Conservation (phyloP, 2,797 vertebrate genomes). For the Macrochelys suwanniensis region DNA sequence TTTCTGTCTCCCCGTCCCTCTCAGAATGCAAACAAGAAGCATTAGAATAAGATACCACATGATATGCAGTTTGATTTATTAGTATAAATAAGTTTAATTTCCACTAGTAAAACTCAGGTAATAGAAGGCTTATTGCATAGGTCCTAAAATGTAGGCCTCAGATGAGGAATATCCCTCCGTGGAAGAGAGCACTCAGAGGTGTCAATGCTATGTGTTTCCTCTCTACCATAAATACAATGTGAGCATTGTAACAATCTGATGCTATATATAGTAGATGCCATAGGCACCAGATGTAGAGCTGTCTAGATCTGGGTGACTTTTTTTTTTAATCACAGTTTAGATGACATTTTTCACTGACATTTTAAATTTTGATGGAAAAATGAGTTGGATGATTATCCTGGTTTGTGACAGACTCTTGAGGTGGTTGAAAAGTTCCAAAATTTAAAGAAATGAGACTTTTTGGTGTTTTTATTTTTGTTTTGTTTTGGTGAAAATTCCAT, state of each 20-base stretch:
- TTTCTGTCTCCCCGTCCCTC: background rate
- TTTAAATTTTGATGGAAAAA: background rate
- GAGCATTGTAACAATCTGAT: background rate
- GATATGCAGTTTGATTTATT: background rate
- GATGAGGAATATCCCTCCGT: background rate
- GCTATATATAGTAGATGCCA: background rate
- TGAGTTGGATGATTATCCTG: background rate
- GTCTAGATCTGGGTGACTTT: background rate
- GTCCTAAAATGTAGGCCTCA: background rate
- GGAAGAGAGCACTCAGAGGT: background rate
- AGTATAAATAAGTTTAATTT: background rate
- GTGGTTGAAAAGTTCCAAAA: background rate
- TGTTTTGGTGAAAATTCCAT: background rate
- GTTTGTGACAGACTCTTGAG: background rate
- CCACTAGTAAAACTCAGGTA: background rate
- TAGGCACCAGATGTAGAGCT: background rate
- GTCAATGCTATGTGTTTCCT: background rate
- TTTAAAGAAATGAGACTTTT: background rate
- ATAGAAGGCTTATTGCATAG: background rate
- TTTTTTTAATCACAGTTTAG: background rate
- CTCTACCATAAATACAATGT: background rate
- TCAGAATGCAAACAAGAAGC: background rate
- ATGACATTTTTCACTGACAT: background rate
- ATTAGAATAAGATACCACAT: background rate
- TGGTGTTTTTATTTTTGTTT: background rate